Percentiles rank a stretch among this genome's conserved stretches.
Evolutionary conservation across 2,797 vertebrate genomes (phyloP).

Genomic region (Anas acuta): DNA sequence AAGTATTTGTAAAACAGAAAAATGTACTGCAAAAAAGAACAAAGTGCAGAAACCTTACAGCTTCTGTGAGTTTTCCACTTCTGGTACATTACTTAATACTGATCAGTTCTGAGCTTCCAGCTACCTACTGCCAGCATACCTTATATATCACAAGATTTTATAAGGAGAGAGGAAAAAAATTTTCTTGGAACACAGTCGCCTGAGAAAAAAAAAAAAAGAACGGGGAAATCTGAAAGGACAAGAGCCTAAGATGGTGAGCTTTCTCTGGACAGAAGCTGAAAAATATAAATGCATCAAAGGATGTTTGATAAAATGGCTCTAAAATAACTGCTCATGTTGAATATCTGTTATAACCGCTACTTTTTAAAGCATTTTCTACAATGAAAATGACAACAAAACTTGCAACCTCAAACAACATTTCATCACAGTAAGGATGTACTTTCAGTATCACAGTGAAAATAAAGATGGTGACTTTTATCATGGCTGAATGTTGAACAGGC

Average conservation of each 20-base stretch:
- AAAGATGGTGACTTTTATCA: neutral
- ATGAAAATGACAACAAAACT: neutral
- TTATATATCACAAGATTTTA: conserved; percentile 6
- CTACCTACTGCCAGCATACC: neutral
- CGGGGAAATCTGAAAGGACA: neutral
- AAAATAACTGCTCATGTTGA: neutral
- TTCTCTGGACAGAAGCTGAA: neutral
- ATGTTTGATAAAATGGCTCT: neutral
- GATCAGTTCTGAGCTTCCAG: neutral
- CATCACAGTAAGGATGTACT: neutral
- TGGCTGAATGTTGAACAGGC: neutral
- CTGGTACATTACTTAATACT: neutral
- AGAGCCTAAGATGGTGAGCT: neutral
- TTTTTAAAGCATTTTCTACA: neutral
- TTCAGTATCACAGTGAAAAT: neutral
- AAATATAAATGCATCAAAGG: neutral
- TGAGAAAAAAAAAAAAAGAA: neutral
- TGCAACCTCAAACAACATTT: neutral
- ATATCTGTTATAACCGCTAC: neutral
- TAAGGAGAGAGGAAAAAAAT: neutral
- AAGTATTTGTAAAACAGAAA: neutral
- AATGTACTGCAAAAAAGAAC: neutral
- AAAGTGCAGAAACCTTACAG: neutral
- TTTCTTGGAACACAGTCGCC: neutral
- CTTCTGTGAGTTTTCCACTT: neutral